Base-by-base conservation (phyloP, 2,888 invertebrate species). In the Acrocyrtus sp. region DNA sequence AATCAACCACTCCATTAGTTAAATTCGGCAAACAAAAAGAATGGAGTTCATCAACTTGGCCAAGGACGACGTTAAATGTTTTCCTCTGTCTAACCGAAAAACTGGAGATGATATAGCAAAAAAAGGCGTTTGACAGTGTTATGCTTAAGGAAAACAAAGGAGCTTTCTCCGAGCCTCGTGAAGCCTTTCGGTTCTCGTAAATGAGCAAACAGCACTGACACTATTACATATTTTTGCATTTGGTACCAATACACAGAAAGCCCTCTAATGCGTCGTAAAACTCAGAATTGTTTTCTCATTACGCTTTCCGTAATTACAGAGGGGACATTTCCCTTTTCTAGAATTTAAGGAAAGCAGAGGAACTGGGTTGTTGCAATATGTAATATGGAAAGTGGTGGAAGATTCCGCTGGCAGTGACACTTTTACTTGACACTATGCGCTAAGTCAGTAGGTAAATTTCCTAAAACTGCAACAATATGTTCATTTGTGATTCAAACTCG, bases 21-120 rank as follows among this genome's bases (percentile, higher is more conserved):
- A 34, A 34, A 12, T 34, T 34, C 34, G 12, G 34, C 12, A 34
- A 34, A 34, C 34, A 34, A 12, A 34, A 34, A 34, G 34, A 34
- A 34, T 15, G 24, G 50, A 24, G 50, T 50, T 50, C 50, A 50
- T 50, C 50, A 50, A 50, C 50, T 50, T 50, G 50, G 50, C 50
- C 50, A 50, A 50, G 50, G 50, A 10, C 50, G 22, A 50, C 15
- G 12, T 12, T 34, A 34, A 34, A 34, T 34, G 34, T 34, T 34
- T 34, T 34, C 12, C 34, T 34, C 34, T 34, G 34, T 34, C 34
- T 34, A 34, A 34, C 12, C 12, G 34, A 12, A 8, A 34, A 34
- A 34, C n/a, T n/a, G n/a, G n/a, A n/a, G n/a, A 12, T 34, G 34
- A 34, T 34, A 34, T 34, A 5, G 34, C 6, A 34, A 34, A 34